Evolutionary conservation across 2,888 invertebrate genomes (phyloP).

Genomic region (Encarsia formosa): DNA sequence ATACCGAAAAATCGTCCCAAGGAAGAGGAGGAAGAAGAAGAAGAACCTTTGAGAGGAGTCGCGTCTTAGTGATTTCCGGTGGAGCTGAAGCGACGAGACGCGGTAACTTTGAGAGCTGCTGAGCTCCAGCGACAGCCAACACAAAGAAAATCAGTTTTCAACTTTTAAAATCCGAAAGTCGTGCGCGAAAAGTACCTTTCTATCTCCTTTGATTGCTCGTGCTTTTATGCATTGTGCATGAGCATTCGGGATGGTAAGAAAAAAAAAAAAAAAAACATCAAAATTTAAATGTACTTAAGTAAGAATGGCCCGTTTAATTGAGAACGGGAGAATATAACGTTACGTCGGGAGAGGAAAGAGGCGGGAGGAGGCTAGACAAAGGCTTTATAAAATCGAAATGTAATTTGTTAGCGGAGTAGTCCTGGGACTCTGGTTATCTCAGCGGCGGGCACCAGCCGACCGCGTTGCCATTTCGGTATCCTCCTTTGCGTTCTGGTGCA

Average conservation of each 20-base stretch:
- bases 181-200: not conserved
- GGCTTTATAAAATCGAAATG: slow-evolving; percentile 20
- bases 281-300: not conserved
- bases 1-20: too few relatives aligned
- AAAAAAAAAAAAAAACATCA: not conserved
- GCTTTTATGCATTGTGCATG: not conserved
- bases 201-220: not conserved
- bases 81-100: too few relatives aligned
- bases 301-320: not conserved
- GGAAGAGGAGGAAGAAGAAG: too few relatives aligned
- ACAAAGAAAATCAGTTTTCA: too few relatives aligned
- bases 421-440: slow-evolving; percentile 10
- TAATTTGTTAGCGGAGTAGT: slow-evolving; percentile 18
- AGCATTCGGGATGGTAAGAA: not conserved
- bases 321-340: not conserved
- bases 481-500: too few relatives aligned
- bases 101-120: too few relatives aligned
- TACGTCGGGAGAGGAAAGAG: not conserved
- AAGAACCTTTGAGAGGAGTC: too few relatives aligned
- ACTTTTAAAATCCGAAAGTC: too few relatives aligned
- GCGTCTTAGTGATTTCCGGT: too few relatives aligned
- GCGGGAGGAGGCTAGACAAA: slow-evolving; percentile 10
- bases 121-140: too few relatives aligned
- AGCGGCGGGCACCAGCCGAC: slow-evolving; percentile 3
- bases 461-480: slow-evolving; percentile 17